Evolutionary conservation across 1,140 invertebrate species (phyloP), one percentile per base, ranked within the genome.

Genomic region (Panonychus citri): DNA sequence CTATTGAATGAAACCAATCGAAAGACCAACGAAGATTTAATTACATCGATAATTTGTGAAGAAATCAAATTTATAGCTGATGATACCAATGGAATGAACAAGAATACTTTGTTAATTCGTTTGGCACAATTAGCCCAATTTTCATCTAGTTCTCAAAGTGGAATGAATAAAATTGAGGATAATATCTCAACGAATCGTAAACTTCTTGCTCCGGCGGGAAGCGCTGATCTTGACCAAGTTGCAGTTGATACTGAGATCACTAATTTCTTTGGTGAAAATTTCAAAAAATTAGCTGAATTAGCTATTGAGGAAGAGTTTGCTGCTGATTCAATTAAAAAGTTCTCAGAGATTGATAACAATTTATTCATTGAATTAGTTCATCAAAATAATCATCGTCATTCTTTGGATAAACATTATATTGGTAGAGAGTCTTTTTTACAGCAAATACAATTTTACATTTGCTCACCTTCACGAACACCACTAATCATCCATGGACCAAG

Each of bases 401-500:
- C 37, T 49, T 66, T 67, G 27, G 65, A 63, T n/a, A 56, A 61
- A 40, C 58, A 60, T 46, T 72, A 71, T 55, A 62, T 67, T 21
- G 67, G 69, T 2, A 58, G 65, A 26, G 66, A 69, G 51, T 64
- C 66, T 17, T 53, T 66, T 10, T 59, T 72, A 10, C 61, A 63
- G 3, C 52, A 62, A 28, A 65, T 72, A 26, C 68, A 69, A 55
- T 63, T 65, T n/a, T 84, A 85, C 26, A 25, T 51, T 13, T 21
- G 24, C 24, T 51, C 49, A n/a, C 8, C 63, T 69, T 83, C 1
- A 86, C 86, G 69, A 82, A 80, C 3, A 79, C 81, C 5, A 68
- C 79, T 91, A 66, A 70, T 91, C 21, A 71, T 93, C 46, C 84
- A 89, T 71, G 90, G 90, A 1, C 89, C 89, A 12, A 84, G 86